Base-by-base conservation (phyloP, 2,888 invertebrate species). In the Drosophila kambysellisi region DNA sequence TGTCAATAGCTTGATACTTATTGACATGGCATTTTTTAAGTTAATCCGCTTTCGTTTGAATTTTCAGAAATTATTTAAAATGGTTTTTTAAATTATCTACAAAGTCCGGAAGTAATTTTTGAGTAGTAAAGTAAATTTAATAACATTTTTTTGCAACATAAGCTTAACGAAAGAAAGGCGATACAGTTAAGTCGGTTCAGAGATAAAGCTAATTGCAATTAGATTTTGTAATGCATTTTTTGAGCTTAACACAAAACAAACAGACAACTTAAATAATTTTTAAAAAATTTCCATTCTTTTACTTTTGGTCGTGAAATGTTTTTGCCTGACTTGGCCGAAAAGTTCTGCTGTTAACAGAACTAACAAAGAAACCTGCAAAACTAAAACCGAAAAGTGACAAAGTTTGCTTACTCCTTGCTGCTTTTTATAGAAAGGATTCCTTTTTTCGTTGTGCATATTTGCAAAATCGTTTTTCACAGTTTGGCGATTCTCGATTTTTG, bases 391-490 rank as follows among this genome's bases (percentile, higher is more conserved):
- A 82, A 82, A 82, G 74, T 74, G 72, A 74, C 76, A 82, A 82
- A 84, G 75, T 84, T 78, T 76, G 43, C 54, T 48, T 51, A 46
- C 41, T 37, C 56, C 60, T 65, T 67, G 17, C 52, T 62, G 53
- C 46, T 57, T 50, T 61, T 70, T 57, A 6, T 25, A 74, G 76
- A 70, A 75, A 4, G 15, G 20, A 15, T 79, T 79, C 11, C 5
- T n/a, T 30, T 51, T 52, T 33, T 74, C 73, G 11, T 52, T 54
- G 73, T 32, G 66, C 73, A 72, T 70, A 83, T 79, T 81, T 79
- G 74, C 58, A 57, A 66, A 74, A 56, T 77, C 70, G 72, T 76
- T 79, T 87, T 79, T 82, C 79, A 81, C 71, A 78, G 80, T 79
- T 81, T 75, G 41, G 32, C 66, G 66, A 74, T 69, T 77, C 73